Evolutionary conservation across 2,888 invertebrate species (phyloP), one percentile per base, ranked within the genome.

Genomic region (Hoplodrina ambigua): DNA sequence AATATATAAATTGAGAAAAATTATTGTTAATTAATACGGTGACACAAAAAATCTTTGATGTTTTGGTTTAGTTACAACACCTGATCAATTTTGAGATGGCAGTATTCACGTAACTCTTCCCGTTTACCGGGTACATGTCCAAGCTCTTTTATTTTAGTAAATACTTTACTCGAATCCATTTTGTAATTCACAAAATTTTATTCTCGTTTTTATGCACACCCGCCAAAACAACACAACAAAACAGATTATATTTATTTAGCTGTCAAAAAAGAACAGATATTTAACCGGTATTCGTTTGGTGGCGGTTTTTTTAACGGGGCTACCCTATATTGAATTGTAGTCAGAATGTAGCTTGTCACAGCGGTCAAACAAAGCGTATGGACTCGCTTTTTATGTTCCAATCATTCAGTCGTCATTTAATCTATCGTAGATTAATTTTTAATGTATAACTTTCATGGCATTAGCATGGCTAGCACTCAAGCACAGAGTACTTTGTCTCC

Each of bases 81-180:
- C 90, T 90, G 86, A 20, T 91, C 90, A 78, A 91, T 84, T 68
- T 94, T 90, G 17, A 85, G 69, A 69, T 84, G 85, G 78, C 94
- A 94, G 84, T 87, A 90, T 70, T 92, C 90, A 33, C 88, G 87
- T 71, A 95, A 78, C 66, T 93, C 93, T 25, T 90, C 90, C 11
- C 91, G 89, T 83, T 90, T 93, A 61, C 85, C 91, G 57, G 89
- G 90, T 7, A 84, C 78, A 74, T 90, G 90, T 0, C 94, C 93
- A 15, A 94, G 80, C 76, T 93, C 91, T 83, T 92, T 93, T 52
- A 95, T 79, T 82, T 87, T 89, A 15, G 71, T 58, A 84, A 91
- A 93, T 72, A 91, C 66, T 78, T 87, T 83, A 67, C 66, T 86
- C 30, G 78, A 56, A 74, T 91, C 90, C 93, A 93, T 93, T 17